Evolutionary conservation across 2,797 vertebrate species (phyloP).

Genomic region (Otolemur crassicaudatus): DNA sequence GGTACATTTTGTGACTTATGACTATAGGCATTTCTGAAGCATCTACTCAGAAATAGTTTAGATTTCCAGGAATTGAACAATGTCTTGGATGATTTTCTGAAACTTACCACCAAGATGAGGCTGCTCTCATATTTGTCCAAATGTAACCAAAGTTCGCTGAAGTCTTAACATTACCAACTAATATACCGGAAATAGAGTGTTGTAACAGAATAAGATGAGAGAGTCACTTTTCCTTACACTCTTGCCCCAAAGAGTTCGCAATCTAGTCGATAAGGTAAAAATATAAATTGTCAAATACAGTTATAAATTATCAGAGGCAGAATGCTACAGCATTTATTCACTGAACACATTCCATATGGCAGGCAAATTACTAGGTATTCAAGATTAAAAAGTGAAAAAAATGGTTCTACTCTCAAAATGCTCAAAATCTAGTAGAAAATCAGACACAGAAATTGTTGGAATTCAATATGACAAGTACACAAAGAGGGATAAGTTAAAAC

Average conservation of each 20-base stretch:
- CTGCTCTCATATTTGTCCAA: background rate
- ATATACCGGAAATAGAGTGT: background rate
- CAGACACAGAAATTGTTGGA: background rate
- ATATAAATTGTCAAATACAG: background rate
- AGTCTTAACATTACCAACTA: background rate
- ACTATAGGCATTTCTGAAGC: background rate
- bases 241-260: background rate
- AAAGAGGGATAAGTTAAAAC: background rate
- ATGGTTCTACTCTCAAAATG: background rate
- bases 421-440: background rate
- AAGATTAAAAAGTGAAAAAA: constrained; percentile 4
- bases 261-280: background rate
- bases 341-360: background rate
- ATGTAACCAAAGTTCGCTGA: background rate
- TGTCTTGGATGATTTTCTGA: background rate
- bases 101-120: background rate
- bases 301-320: background rate
- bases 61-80: background rate
- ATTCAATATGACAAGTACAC: background rate
- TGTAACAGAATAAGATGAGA: background rate
- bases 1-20: background rate
- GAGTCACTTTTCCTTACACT: background rate
- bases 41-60: background rate
- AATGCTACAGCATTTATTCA: background rate
- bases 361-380: background rate